Evolutionary conservation across 2,797 vertebrate species (phyloP).

Genomic region (Balearica regulorum): DNA sequence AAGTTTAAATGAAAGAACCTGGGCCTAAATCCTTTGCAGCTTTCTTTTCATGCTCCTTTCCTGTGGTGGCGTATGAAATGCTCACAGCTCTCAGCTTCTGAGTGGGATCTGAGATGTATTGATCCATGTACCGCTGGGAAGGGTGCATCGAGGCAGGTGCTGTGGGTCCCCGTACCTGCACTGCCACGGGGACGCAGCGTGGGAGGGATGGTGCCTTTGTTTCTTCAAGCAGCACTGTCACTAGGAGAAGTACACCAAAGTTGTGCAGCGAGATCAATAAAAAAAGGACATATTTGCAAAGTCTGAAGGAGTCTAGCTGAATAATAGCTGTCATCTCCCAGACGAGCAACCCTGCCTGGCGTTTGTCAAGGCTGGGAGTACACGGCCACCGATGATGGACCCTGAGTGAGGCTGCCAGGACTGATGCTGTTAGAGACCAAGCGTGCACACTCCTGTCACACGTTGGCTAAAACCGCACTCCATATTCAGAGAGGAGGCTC

Average conservation of each 20-base stretch:
- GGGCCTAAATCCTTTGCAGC: neutral
- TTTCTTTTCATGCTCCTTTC: neutral
- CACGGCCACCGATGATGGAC: fast-evolving
- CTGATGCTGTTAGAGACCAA: too few species aligned
- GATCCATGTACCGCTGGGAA: neutral
- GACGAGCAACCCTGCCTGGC: neutral
- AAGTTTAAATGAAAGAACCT: neutral
- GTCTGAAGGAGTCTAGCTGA: neutral
- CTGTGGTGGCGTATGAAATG: fast-evolving
- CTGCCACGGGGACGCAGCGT: fast-evolving
- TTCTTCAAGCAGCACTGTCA: neutral
- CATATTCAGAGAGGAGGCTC: neutral
- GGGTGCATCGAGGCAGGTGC: neutral
- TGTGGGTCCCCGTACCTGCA: fast-evolving
- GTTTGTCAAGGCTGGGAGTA: neutral
- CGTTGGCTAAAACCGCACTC: fast-evolving
- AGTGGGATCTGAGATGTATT: neutral
- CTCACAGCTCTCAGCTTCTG: neutral
- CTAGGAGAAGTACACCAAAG: neutral
- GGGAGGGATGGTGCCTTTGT: neutral
- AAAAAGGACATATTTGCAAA: fast-evolving
- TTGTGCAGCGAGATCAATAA: neutral
- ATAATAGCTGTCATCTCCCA: neutral
- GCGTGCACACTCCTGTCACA: neutral
- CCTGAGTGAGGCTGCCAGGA: neutral